These are phyloP conservation scores for Percina caprodes DNA, from an alignment of 2,113 vertebrate species.

Conservation along the genomic window DNA sequence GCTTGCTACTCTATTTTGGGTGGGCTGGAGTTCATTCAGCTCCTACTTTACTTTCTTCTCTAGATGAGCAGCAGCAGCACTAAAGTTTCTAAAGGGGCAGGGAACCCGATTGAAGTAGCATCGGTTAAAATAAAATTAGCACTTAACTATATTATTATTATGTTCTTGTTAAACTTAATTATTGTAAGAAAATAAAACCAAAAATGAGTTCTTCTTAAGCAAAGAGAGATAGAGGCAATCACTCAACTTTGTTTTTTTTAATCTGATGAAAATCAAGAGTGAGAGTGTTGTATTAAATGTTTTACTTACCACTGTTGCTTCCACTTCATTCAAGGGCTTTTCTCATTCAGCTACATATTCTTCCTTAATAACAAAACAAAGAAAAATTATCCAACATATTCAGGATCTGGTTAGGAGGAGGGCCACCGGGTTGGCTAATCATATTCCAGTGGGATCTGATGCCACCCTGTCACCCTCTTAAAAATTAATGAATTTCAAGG, in stretches of 20 bases:
- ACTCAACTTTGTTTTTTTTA: not conserved
- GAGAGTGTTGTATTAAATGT: not conserved
- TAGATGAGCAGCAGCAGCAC: constrained; percentile 9
- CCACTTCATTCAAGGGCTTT: constrained; percentile 1
- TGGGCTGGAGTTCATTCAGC: constrained; percentile 25
- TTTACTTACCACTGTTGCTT: not conserved
- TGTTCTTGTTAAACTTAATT: constrained; percentile 1
- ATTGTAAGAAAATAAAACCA: not conserved
- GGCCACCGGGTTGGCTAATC: constrained; percentile 8
- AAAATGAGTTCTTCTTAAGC: not conserved
- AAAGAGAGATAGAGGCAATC: not conserved
- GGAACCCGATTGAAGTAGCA: not conserved
- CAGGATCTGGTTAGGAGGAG: constrained; percentile 3
- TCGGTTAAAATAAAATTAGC: not conserved
- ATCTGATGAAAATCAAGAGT: constrained; percentile 7
- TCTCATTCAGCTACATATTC: not conserved
- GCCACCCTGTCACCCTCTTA: constrained; percentile 8
- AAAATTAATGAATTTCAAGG: constrained; percentile 33
- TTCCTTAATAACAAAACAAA: constrained; percentile 19
- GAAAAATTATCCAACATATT: constrained; percentile 10
- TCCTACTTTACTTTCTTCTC: constrained; percentile 25
- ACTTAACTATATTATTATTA: not conserved
- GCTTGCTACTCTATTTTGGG: constrained; percentile 54
- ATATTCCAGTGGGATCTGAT: constrained; percentile 5
- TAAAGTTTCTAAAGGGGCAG: not conserved